Evolutionary conservation across 2,888 invertebrate genomes (phyloP).

Genomic region (Calephelis perditalis): DNA sequence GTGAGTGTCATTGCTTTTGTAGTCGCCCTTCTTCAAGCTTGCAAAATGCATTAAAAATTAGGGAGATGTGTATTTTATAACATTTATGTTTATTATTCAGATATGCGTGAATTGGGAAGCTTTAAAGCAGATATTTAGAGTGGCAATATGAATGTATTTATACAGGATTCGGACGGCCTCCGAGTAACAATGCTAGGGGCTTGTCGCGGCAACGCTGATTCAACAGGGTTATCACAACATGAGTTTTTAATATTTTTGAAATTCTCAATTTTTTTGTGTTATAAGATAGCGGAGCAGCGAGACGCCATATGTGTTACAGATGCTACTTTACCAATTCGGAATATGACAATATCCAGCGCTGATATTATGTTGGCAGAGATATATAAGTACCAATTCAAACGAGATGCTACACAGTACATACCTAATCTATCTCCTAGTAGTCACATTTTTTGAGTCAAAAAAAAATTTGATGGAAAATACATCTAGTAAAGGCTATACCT

Average conservation of each 20-base stretch:
- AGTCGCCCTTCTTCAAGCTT: background rate
- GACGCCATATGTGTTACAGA: too few relatives aligned
- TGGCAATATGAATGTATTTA: slow-evolving; percentile 79
- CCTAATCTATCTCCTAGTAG: too few relatives aligned
- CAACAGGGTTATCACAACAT: slow-evolving; percentile 50
- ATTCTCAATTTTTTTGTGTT: too few relatives aligned
- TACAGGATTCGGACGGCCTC: slow-evolving; percentile 71
- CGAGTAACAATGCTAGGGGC: slow-evolving; percentile 72
- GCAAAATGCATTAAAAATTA: background rate
- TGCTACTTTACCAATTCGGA: too few relatives aligned
- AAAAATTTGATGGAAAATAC: too few relatives aligned
- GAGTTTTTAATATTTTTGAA: slow-evolving; percentile 23
- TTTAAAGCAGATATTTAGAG: slow-evolving; percentile 53
- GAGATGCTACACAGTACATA: too few relatives aligned
- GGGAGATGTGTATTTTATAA: background rate
- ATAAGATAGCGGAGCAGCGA: too few relatives aligned
- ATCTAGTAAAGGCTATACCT: too few relatives aligned
- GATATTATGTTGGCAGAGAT: too few relatives aligned
- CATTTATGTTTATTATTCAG: slow-evolving; percentile 36
- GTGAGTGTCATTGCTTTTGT: background rate
- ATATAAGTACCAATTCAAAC: too few relatives aligned
- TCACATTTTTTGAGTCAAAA: too few relatives aligned
- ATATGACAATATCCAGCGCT: too few relatives aligned
- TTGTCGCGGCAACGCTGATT: slow-evolving; percentile 58
- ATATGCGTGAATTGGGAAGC: slow-evolving; percentile 24